Evolutionary conservation across 1,140 invertebrate genomes (phyloP), one percentile per base, ranked within the genome.

Genomic region (Bombus pyrosoma): DNA sequence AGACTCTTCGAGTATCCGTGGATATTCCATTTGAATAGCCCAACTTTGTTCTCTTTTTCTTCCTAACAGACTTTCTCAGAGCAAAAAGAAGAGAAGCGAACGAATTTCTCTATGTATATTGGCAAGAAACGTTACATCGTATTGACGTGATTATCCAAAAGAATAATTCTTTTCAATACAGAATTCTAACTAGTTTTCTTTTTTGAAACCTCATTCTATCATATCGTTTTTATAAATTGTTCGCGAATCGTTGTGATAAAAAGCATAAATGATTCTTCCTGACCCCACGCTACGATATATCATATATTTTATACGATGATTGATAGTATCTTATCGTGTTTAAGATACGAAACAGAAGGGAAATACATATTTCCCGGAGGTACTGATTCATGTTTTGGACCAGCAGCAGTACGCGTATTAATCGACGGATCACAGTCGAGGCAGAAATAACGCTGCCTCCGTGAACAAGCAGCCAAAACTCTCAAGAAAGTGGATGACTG

Each of bases 21-120:
- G 9, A 32, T 80, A 72, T 72, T 47, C 41, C 25, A 43, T 72
- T 69, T 57, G 66, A 79, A 84, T 72, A 37, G 68, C n/a, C 76
- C 53, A 84, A 84, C 83, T 80, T 80, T 84, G 75, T 59, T 78
- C 76, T 84, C 76, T 53, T 71, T 71, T 25, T 8, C 22, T 12
- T 34, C 37, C 53, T 72, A 71, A 62, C 79, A 41, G 68, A 62
- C 39, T 34, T 28, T 34, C 25, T 10, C 13, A 5, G 1, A 9
- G n/a, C 13, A 13, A 22, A 76, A n/a, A 8, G 12, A 53, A n/a
- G 28, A 43, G 9, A 28, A 77, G 69, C 34, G 62, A 71, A 59
- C n/a, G 39, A 73, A 73, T 37, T 53, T 68, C 68, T 18, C 28
- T 47, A 12, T 47, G 8, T 68, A 22, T 18, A 18, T 8, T 13